Base-by-base conservation (phyloP, 2,888 invertebrate genomes). In the Platycnemis pennipes region DNA sequence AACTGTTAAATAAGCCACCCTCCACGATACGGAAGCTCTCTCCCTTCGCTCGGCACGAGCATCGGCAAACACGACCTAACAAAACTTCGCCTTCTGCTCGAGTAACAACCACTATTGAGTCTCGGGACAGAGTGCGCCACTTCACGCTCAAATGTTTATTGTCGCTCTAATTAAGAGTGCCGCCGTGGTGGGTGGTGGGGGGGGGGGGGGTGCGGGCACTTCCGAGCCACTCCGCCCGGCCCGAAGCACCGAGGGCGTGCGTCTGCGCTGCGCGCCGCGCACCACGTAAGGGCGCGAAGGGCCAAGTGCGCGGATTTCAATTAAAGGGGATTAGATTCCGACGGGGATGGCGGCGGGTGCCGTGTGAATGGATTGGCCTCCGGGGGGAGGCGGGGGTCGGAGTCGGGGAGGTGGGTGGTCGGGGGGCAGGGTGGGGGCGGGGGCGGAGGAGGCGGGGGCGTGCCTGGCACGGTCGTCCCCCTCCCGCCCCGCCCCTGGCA, bases 71-170 rank as follows among this genome's bases (percentile, higher is more conserved):
- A n/a, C n/a, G n/a, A n/a, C n/a, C n/a, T n/a, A n/a, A n/a, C n/a
- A n/a, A n/a, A n/a, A n/a, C n/a, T n/a, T n/a, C n/a, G n/a, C 4
- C 31, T 37, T 37, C 37, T 0, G 77, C 37, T 77, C 13, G 37
- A 37, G 31, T 31, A 77, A 4, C 77, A 31, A 31, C 77, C 26
- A 37, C 37, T 37, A 37, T 37, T 77, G 77, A 77, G 77, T 11
- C 77, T 31, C 77, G 19, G 19, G 11, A 19, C 49, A 49, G 13
- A 77, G 77, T 37, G 77, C 77, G 37, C 31, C 77, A 77, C 77
- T 77, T 37, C 77, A n/a, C 63, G 63, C n/a, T 63, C 77, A 31
- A 77, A 77, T 77, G 77, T 37, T 77, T 77, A 77, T 77, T 37
- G 77, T 13, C 31, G 37, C 37, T 13, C 31, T 11, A 77, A 77